phyloP scores from a whole-genome alignment of 2,797 vertebrate species.

The Cossypha caffra region DNA sequence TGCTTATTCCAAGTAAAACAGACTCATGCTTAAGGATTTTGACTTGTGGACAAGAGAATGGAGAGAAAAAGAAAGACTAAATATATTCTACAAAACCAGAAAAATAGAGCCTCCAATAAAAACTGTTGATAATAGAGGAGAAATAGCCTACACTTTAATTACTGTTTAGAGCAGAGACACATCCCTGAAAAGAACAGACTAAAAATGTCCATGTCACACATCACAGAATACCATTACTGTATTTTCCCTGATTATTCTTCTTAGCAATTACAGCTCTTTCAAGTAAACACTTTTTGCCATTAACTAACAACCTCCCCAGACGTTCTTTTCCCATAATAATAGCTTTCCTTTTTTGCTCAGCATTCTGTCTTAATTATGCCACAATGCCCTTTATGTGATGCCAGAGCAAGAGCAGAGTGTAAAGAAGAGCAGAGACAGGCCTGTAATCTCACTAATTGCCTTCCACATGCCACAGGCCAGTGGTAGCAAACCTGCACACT shows the following conservation, averaged over 20 bases:
- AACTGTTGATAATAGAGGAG: not conserved
- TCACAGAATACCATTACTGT: not conserved
- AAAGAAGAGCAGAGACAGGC: not conserved
- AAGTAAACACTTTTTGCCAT: not conserved
- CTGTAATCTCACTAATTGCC: slow-evolving; percentile 26
- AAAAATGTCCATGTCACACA: not conserved
- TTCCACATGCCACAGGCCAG: not conserved
- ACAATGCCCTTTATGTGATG: not conserved
- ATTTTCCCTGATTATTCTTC: not conserved
- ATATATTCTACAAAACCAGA: not conserved
- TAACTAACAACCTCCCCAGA: not conserved
- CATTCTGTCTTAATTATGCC: not conserved
- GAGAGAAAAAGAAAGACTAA: not conserved
- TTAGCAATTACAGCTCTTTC: not conserved
- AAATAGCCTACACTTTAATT: not conserved
- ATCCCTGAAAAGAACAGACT: not conserved
- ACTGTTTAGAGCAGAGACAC: not conserved
- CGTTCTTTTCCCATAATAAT: not conserved
- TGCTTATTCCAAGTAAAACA: not conserved
- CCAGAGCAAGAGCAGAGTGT: not conserved
- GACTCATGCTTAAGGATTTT: not conserved
- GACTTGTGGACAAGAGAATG: not conserved
- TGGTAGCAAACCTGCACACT: not conserved
- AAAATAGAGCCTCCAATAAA: not conserved
- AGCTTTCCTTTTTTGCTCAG: not conserved